Evolutionary conservation across 1,140 invertebrate species (phyloP).

Genomic region (Dolichoris vasculosae): DNA sequence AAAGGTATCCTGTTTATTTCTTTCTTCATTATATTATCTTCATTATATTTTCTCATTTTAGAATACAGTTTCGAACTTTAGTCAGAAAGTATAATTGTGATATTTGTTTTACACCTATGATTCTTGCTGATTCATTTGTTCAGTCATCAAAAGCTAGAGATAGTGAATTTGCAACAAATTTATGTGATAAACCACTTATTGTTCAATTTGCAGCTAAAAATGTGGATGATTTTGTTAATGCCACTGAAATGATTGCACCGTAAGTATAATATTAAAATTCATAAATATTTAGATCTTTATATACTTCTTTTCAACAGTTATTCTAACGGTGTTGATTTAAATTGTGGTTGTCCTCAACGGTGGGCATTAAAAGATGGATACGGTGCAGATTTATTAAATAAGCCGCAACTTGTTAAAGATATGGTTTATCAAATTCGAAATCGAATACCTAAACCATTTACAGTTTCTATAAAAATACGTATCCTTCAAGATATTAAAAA

Average conservation of each 20-base stretch:
- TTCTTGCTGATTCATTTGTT: constrained; percentile 94
- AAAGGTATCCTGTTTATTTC: neutral
- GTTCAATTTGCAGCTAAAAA: constrained; percentile 96
- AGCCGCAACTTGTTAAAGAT: constrained; percentile 89
- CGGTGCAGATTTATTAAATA: constrained; percentile 87
- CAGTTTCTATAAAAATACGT: constrained; percentile 94
- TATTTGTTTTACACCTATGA: constrained; percentile 96
- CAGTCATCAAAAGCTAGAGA: constrained; percentile 89
- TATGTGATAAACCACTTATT: constrained; percentile 87
- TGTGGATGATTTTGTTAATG: constrained; percentile 87
- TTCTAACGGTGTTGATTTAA: constrained; percentile 94
- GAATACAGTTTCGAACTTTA: constrained; percentile 88
- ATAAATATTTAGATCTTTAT: constrained; percentile 10
- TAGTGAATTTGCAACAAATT: constrained; percentile 90
- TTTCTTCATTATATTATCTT: neutral
- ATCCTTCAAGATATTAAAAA: constrained; percentile 78
- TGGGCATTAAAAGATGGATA: constrained; percentile 95
- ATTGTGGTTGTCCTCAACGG: constrained; percentile 97
- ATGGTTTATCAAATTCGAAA: constrained; percentile 86
- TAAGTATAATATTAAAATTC: constrained; percentile 73
- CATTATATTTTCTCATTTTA: constrained; percentile 64
- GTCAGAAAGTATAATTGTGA: constrained; percentile 91
- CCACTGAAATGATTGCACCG: constrained; percentile 88
- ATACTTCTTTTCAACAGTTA: constrained; percentile 73
- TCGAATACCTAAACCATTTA: constrained; percentile 83